Percentiles rank a stretch among this genome's conserved stretches.
These are phyloP conservation scores for Pangasius sanitwongsei DNA, from an alignment of 2,797 vertebrate species.

Conservation along the genomic window DNA sequence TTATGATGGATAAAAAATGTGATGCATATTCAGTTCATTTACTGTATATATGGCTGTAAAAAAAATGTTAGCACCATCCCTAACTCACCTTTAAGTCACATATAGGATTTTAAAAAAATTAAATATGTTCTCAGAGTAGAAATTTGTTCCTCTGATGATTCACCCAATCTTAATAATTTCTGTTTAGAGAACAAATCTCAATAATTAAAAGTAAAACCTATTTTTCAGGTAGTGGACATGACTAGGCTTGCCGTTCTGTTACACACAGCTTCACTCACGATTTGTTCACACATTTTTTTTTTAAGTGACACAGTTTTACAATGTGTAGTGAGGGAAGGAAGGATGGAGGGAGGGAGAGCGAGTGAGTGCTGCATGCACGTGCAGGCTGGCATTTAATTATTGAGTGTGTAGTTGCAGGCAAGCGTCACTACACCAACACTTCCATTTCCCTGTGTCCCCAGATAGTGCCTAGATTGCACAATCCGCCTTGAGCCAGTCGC, in stretches of 20 bases:
- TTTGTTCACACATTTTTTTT: conserved; percentile 44
- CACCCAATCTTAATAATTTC: background rate
- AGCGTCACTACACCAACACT: conserved; percentile 60
- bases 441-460: conserved; percentile 60
- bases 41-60: background rate
- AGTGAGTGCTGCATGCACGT: conserved; percentile 57
- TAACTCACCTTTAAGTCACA: too few species aligned
- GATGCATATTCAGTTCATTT: background rate
- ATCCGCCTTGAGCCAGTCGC: conserved; percentile 17
- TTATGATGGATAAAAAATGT: background rate
- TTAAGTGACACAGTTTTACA: conserved; percentile 7
- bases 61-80: background rate
- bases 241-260: conserved; percentile 4
- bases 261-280: background rate
- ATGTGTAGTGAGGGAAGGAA: conserved; percentile 25
- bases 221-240: too few species aligned
- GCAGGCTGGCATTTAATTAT: conserved; percentile 73
- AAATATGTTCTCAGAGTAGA: background rate
- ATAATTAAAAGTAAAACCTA: background rate
- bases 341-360: conserved; percentile 35
- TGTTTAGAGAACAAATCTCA: background rate
- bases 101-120: background rate
- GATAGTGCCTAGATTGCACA: conserved; percentile 50
- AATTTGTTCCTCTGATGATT: background rate
- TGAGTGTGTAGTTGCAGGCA: conserved; percentile 63